Evolutionary conservation across 2,113 vertebrate genomes (phyloP).

Genomic region (Pygoscelis adeliae): DNA sequence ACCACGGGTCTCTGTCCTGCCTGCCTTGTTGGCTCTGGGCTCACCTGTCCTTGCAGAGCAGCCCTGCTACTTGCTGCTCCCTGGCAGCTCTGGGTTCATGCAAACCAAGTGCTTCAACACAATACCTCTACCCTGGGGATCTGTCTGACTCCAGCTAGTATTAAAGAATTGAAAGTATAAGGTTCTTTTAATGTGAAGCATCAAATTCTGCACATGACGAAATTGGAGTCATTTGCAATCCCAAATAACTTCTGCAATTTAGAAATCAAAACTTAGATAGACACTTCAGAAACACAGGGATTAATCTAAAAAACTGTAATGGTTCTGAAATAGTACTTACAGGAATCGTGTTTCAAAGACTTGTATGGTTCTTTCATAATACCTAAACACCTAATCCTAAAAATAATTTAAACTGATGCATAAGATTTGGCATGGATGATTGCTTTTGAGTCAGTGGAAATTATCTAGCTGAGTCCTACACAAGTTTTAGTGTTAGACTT

Average conservation of each 20-base stretch:
- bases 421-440: not conserved
- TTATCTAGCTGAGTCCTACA: not conserved
- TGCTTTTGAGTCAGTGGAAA: not conserved
- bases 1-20: not conserved
- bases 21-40: not conserved
- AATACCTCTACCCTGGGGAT: not conserved
- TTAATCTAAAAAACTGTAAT: not conserved
- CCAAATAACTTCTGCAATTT: not conserved
- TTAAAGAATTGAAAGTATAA: not conserved
- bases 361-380: not conserved
- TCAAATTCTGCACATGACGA: not conserved
- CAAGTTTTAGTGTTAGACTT: not conserved
- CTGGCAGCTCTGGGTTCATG: not conserved
- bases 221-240: not conserved
- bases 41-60: not conserved
- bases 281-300: not conserved
- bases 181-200: not conserved
- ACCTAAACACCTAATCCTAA: not conserved
- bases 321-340: not conserved
- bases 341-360: not conserved
- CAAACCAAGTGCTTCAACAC: not conserved
- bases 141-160: not conserved
- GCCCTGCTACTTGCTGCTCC: not conserved
- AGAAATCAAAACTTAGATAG: not conserved
- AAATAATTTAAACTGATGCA: not conserved